Evolutionary conservation across 1,140 invertebrate genomes (phyloP), one percentile per base, ranked within the genome.

Genomic region (Drosophila paulistorum): DNA sequence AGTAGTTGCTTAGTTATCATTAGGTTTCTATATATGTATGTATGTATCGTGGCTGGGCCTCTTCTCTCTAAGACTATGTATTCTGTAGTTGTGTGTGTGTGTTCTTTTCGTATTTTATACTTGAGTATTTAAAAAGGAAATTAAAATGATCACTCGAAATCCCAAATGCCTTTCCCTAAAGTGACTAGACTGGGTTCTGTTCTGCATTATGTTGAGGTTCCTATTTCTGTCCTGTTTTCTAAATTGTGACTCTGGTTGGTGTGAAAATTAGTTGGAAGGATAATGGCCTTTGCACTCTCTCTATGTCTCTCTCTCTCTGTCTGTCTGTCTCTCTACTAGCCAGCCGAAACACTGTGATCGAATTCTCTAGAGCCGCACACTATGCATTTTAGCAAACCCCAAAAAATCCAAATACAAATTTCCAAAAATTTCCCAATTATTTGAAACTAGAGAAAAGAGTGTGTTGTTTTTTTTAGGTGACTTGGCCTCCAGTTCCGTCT

Each of bases 141-240:
- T 51, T 17, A 23, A 10, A 14, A 51, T 7, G 39, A 23, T 26
- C 58, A n/a, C 41, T 37, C 42, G 39, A 35, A 23, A 54, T 68
- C 66, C 45, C 20, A 23, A 17, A 23, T 51, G 45, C 45, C 45
- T 23, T 51, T 51, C 79, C 81, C 87, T 91, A 83, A 85, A 87
- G 80, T 91, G 90, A 91, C 90, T 91, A 91, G 90, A 91, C 86
- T 87, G 84, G 83, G 80, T 87, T 86, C 76, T 71, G 45, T 72
- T 73, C 41, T 77, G 71, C 68, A 59, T 77, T 54, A 58, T 5
- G 55, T 69, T 83, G 79, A 86, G 82, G 82, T 86, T 86, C 33
- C 51, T 30, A 65, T 73, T 69, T 39, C 62, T 74, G 17, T 17
- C 17, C 51, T 61, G 35, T 17, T 37, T 37, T 39, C 5, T 30